A percentile compares a stretch with the other conserved stretches of the same genome.
Evolutionary conservation across 2,797 vertebrate species (phyloP).

Genomic region (Cynopterus sphinx): DNA sequence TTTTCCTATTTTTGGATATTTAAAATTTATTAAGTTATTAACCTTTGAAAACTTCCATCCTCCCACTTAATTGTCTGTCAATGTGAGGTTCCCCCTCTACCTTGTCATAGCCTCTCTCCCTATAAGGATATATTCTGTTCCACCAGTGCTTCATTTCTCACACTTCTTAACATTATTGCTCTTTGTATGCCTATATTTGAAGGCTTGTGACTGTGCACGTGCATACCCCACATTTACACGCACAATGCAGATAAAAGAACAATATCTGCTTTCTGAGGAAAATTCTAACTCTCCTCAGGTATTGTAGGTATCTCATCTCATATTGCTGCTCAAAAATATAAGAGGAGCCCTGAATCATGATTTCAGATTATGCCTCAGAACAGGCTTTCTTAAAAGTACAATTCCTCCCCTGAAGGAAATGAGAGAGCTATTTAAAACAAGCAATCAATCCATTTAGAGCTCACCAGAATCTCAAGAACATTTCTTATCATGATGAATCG

Average conservation of each 20-base stretch:
- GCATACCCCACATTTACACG: background rate
- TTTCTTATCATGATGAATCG: conserved; percentile 71
- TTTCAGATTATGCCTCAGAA: conserved; percentile 48
- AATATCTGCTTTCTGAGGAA: conserved; percentile 54
- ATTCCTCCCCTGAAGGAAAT: conserved; percentile 65
- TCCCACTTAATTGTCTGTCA: conserved; percentile 53
- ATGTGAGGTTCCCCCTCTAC: background rate
- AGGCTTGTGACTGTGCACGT: background rate
- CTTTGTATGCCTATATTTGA: background rate
- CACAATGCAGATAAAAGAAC: conserved; percentile 26
- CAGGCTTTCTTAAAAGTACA: conserved; percentile 64
- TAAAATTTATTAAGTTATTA: conserved; percentile 44
- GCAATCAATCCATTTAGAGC: conserved; percentile 73
- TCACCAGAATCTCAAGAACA: conserved; percentile 59
- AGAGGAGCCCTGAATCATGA: conserved; percentile 18
- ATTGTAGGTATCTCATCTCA: conserved; percentile 63
- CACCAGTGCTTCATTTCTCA: background rate
- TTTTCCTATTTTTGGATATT: conserved; percentile 47
- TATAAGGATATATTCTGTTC: conserved; percentile 47
- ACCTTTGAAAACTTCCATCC: conserved; percentile 63
- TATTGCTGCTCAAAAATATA: conserved; percentile 61
- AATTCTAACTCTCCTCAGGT: conserved; percentile 62
- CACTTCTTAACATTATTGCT: background rate
- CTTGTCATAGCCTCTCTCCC: conserved; percentile 5
- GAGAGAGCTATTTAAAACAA: conserved; percentile 76